Percentiles rank a stretch among this genome's conserved stretches.
Conservation (phyloP, 1,140 invertebrate genomes). For the Notospermus geniculatus region DNA sequence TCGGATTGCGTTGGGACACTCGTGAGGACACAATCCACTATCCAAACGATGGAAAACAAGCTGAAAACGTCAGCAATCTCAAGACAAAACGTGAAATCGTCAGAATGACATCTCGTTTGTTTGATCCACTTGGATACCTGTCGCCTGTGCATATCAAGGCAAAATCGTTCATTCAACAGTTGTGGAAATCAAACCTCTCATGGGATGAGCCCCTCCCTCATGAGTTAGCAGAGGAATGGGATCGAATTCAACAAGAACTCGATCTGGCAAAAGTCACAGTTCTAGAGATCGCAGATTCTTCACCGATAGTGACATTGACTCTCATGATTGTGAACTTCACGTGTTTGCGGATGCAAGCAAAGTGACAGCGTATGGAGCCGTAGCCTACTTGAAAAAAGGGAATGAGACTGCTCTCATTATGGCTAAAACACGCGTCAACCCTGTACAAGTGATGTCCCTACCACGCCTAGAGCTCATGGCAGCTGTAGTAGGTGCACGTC, state of each 20-base stretch:
- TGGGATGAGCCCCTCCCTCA: slow-evolving; percentile 53
- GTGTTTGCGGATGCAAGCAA: not conserved
- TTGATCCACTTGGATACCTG: slow-evolving; percentile 57
- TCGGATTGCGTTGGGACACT: slow-evolving; percentile 7
- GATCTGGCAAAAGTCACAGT: not conserved
- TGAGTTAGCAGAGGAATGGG: slow-evolving; percentile 21
- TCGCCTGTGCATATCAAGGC: slow-evolving; percentile 43
- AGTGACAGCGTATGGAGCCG: slow-evolving; percentile 18
- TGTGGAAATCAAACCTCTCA: slow-evolving; percentile 47
- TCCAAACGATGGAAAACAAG: too few relatives aligned
- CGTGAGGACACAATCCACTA: not conserved
- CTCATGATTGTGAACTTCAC: not conserved
- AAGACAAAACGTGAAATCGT: slow-evolving; percentile 13
- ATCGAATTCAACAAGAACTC: slow-evolving; percentile 6
- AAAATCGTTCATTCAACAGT: slow-evolving; percentile 55
- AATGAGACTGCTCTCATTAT: too few relatives aligned
- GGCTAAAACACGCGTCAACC: too few relatives aligned
- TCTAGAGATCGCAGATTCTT: not conserved
- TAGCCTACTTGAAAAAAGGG: too few relatives aligned
- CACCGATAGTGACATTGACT: not conserved
- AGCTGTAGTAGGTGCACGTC: too few relatives aligned
- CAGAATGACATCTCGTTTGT: slow-evolving; percentile 31
- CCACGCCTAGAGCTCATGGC: too few relatives aligned
- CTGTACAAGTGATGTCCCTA: too few relatives aligned
- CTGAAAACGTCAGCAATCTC: not conserved